Base-by-base conservation (phyloP, 2,797 vertebrate species). In the Babyrousa celebensis region DNA sequence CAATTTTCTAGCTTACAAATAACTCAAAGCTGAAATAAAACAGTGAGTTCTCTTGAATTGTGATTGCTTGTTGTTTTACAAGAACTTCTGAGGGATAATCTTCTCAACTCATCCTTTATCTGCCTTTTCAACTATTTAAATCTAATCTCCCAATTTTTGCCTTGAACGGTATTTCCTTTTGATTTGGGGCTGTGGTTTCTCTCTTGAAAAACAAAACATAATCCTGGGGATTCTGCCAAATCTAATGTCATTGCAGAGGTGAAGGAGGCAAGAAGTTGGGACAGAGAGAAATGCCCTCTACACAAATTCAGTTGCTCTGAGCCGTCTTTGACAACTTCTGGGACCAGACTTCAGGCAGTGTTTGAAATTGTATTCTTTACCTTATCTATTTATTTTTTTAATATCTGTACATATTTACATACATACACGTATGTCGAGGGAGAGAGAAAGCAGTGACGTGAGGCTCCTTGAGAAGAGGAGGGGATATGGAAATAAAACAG, bases 371-470 rank as follows among this genome's bases (percentile, higher is more conserved):
- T 79, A 80, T 88, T 71, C 90, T 93, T 93, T 78, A 77, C 25
- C 80, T 7, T 65, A 88, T 77, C 78, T 94, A 4, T 91, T 92
- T 95, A 15, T 82, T 62, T 91, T 92, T 83, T 85, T 90, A 36
- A 75, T 85, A 43, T 65, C 84, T 85, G 71, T 91, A 85, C 91
- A 77, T 97, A 93, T 97, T 96, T 96, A 96, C 91, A 79, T 54
- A 77, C 65, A 67, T 27, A 43, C 77, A 80, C 89, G 67, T 86
- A 90, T 85, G 95, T 91, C 58, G 5, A 90, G 71, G 58, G 70
- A 72, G 70, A 54, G 71, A 29, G 60, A 65, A 72, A 48, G 80
- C 15, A 40, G 96, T 97, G 94, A 92, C 86, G 87, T 40, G 93
- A 89, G 78, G 10, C 32, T 92, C 43, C 36, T 23, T 32, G 84